Conservation (phyloP, 1,140 invertebrate species). For the Anagrus nilaparvatae region DNA sequence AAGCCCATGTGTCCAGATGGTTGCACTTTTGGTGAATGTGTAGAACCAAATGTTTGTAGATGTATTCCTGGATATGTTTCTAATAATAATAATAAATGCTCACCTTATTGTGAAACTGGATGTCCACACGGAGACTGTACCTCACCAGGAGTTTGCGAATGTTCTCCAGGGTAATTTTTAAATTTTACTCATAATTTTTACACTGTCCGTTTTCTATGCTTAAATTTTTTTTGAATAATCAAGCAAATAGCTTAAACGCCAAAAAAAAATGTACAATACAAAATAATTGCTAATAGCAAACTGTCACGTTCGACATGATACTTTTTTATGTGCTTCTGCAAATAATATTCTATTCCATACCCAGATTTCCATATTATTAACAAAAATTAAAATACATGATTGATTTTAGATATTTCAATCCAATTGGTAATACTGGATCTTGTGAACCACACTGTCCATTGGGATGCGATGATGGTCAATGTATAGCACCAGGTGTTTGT, state of each 20-base stretch:
- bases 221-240: too few species aligned
- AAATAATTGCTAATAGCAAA: too few species aligned
- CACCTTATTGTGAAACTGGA: conserved; percentile 31
- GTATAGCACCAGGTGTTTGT: conserved; percentile 25
- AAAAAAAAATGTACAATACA: too few species aligned
- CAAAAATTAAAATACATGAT: background rate
- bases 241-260: too few species aligned
- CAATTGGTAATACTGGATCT: conserved; percentile 22
- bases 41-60: conserved; percentile 41
- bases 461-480: conserved; percentile 22
- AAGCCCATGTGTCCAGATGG: conserved; percentile 32
- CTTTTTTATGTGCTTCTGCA: too few species aligned
- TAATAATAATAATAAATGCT: conserved; percentile 27
- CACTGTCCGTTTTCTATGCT: too few species aligned
- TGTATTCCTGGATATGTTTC: conserved; percentile 51
- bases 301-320: too few species aligned
- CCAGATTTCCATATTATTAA: background rate
- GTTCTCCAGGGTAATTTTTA: conserved; percentile 30
- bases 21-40: conserved; percentile 42
- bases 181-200: too few species aligned
- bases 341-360: too few species aligned
- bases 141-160: conserved; percentile 32
- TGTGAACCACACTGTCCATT: conserved; percentile 25
- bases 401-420: conserved; percentile 27
- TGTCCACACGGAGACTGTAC: conserved; percentile 33